phyloP scores from a whole-genome alignment of 2,797 vertebrate genomes.

The Enteromius viviparus region DNA sequence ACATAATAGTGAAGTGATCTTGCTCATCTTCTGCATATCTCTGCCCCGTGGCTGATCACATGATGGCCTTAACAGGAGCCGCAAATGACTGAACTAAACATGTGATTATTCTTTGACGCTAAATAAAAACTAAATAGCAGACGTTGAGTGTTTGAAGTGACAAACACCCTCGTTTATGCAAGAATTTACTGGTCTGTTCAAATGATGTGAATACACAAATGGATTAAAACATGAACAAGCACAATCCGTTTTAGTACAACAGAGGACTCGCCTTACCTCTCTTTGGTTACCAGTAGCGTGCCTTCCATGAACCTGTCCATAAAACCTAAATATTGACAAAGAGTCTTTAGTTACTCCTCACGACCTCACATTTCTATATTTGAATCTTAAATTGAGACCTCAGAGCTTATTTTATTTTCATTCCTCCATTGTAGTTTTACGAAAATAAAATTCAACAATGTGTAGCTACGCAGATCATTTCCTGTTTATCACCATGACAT shows the following conservation, averaged over 20 bases:
- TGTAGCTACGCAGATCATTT: constrained; percentile 30
- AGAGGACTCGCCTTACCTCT: constrained; percentile 28
- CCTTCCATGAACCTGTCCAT: constrained; percentile 31
- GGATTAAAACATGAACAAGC: constrained; percentile 34
- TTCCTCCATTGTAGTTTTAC: constrained; percentile 33
- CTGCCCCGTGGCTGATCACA: constrained; percentile 30
- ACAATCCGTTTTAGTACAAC: constrained; percentile 26
- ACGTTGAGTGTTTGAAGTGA: constrained; percentile 21
- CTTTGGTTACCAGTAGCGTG: constrained; percentile 41
- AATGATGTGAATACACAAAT: constrained; percentile 24
- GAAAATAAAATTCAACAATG: constrained; percentile 63
- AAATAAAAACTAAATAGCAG: constrained; percentile 28
- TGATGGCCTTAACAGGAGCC: constrained; percentile 30
- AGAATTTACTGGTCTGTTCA: constrained; percentile 30
- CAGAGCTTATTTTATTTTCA: constrained; percentile 19
- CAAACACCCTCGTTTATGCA: background rate
- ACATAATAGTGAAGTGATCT: constrained; percentile 2
- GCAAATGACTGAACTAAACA: constrained; percentile 36
- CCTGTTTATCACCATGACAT: constrained; percentile 13
- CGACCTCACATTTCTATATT: constrained; percentile 32
- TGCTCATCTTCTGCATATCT: constrained; percentile 14
- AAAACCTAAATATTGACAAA: constrained; percentile 26
- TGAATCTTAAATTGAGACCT: constrained; percentile 27
- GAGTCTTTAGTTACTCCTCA: constrained; percentile 35
- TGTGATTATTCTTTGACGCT: constrained; percentile 33